Percentiles rank a stretch among this genome's conserved stretches.
Evolutionary conservation across 2,113 vertebrate genomes (phyloP).

Genomic region (Syrrhaptes paradoxus): DNA sequence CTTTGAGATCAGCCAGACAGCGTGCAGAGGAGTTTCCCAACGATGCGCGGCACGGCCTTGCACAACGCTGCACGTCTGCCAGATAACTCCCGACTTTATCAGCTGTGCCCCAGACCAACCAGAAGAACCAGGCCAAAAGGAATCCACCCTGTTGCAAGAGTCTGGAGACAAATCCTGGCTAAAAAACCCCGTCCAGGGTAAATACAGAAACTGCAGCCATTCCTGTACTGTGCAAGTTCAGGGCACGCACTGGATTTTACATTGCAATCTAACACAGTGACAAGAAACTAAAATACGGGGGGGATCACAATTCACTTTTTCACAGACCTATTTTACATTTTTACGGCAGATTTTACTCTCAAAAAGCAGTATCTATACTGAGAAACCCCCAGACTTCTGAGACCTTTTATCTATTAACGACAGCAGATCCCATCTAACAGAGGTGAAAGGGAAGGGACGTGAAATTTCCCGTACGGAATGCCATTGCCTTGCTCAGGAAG

Average conservation of each 20-base stretch:
- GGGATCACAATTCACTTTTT: not conserved
- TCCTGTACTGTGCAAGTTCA: not conserved
- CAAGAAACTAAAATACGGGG: not conserved
- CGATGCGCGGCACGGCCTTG: fast-evolving
- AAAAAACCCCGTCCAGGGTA: not conserved
- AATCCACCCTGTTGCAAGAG: not conserved
- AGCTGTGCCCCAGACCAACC: not conserved
- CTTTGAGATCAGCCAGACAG: not conserved
- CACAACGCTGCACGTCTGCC: not conserved
- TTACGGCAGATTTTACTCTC: not conserved
- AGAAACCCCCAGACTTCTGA: not conserved
- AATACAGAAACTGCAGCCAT: not conserved
- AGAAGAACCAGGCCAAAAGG: not conserved
- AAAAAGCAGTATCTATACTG: not conserved
- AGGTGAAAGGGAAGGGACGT: not conserved
- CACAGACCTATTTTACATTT: not conserved
- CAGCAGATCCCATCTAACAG: not conserved
- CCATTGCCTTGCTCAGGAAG: not conserved
- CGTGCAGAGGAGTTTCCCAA: not conserved
- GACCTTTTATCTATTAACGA: not conserved
- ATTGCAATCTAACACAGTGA: not conserved
- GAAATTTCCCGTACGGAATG: not conserved
- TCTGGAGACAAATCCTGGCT: not conserved
- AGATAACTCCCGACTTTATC: not conserved
- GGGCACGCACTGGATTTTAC: not conserved